A percentile compares a stretch with the other conserved stretches of the same genome.
phyloP scores from a whole-genome alignment of 2,888 invertebrate genomes.

The Oscheius sp. region DNA sequence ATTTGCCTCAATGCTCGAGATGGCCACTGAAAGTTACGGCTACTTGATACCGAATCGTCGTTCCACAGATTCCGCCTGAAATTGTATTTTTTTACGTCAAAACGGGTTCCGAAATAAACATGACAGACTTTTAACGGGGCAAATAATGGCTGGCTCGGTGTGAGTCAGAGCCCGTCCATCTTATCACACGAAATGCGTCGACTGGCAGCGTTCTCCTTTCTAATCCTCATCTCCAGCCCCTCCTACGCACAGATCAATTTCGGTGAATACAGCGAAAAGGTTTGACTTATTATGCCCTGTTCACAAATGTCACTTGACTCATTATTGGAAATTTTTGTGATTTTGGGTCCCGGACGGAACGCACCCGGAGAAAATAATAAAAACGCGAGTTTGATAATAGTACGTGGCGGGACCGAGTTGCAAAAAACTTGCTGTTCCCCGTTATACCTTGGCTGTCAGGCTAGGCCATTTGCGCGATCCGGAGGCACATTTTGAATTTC shows the following conservation, averaged over 20 bases:
- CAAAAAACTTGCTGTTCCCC: too few species aligned
- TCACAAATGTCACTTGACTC: background rate
- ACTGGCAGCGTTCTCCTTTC: background rate
- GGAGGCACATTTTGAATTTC: too few species aligned
- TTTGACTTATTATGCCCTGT: background rate
- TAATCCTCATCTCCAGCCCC: conserved; percentile 15
- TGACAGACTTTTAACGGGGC: background rate
- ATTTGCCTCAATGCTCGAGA: conserved; percentile 55
- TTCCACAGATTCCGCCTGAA: conserved; percentile 22
- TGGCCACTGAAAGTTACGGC: conserved; percentile 62
- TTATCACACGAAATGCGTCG: conserved; percentile 8
- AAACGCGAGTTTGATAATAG: too few species aligned
- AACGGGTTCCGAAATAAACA: conserved; percentile 26
- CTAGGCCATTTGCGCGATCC: too few species aligned
- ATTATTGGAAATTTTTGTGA: background rate
- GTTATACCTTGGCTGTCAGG: too few species aligned
- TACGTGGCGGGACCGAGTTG: too few species aligned
- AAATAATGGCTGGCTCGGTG: conserved; percentile 2
- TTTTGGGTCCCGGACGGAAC: too few species aligned
- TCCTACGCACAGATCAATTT: conserved; percentile 20
- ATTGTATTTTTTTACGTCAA: background rate
- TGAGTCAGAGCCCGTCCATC: background rate
- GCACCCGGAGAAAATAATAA: too few species aligned
- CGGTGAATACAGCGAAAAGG: conserved; percentile 19
- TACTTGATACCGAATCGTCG: conserved; percentile 49